Conservation (phyloP, 2,113 vertebrate species). For the Malurus elegans region DNA sequence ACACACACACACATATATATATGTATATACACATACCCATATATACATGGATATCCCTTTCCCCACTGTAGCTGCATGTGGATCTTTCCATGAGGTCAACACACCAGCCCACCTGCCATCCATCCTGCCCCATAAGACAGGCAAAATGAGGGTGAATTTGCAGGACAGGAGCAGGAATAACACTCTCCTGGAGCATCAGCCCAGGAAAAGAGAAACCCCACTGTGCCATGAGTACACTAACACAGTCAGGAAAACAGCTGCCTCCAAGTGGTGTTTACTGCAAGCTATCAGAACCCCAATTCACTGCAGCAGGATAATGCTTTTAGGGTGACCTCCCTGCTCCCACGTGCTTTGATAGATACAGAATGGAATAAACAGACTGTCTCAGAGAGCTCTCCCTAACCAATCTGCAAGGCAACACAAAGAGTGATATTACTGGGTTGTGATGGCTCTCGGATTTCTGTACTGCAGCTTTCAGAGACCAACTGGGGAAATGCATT, state of each 20-base stretch:
- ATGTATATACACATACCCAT: background rate
- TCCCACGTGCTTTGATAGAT: background rate
- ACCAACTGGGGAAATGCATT: background rate
- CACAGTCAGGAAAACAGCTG: background rate
- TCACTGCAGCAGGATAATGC: background rate
- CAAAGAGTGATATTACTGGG: background rate
- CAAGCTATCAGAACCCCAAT: background rate
- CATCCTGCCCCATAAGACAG: background rate
- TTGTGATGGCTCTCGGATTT: background rate
- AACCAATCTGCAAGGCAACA: background rate
- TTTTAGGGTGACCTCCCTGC: background rate
- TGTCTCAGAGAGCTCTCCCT: background rate
- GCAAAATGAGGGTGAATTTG: background rate
- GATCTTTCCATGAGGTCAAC: background rate
- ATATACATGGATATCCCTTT: background rate
- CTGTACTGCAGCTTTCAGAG: background rate
- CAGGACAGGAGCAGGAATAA: background rate
- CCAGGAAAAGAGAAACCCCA: background rate
- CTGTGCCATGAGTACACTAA: background rate
- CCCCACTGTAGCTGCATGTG: background rate
- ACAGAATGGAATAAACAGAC: background rate
- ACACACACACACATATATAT: accelerated
- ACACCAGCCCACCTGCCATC: background rate
- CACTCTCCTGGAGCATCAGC: background rate
- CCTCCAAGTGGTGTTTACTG: background rate